Conservation (phyloP, 2,797 vertebrate species). For the Sandelia bainsii region DNA sequence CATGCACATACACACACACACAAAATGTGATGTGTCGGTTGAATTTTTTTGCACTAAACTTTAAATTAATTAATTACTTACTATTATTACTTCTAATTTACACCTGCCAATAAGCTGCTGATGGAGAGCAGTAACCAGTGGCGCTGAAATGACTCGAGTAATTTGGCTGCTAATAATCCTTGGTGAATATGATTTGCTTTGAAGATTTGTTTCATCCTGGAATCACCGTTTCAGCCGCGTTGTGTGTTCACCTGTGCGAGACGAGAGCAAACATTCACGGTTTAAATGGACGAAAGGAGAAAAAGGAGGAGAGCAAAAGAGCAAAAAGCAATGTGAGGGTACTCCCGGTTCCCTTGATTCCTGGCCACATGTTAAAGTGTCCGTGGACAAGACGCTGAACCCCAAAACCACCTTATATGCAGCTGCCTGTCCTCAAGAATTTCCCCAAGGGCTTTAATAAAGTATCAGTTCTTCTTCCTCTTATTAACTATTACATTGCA, state of each 20-base stretch:
- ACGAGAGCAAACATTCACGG: background rate
- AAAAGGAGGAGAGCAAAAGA: background rate
- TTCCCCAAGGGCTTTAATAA: too few species aligned
- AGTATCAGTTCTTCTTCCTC: too few species aligned
- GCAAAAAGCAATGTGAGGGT: background rate
- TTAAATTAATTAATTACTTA: conserved; percentile 33
- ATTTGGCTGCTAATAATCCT: too few species aligned
- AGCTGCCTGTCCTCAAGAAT: too few species aligned
- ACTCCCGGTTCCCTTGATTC: too few species aligned
- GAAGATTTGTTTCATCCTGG: background rate
- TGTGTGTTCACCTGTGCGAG: background rate
- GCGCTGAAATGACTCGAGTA: background rate
- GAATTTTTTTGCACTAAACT: conserved; percentile 35
- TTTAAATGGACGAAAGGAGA: too few species aligned
- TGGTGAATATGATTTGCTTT: background rate
- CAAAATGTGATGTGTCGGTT: conserved; percentile 22
- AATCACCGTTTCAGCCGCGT: background rate
- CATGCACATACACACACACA: conserved; percentile 16
- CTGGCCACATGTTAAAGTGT: too few species aligned
- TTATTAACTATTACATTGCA: too few species aligned
- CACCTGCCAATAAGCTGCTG: background rate
- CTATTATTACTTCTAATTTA: background rate
- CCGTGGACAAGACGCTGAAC: too few species aligned
- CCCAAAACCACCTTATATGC: too few species aligned
- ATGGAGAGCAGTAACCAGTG: background rate